Evolutionary conservation across 1,140 invertebrate species (phyloP).

Genomic region (Psilanteris sp.): DNA sequence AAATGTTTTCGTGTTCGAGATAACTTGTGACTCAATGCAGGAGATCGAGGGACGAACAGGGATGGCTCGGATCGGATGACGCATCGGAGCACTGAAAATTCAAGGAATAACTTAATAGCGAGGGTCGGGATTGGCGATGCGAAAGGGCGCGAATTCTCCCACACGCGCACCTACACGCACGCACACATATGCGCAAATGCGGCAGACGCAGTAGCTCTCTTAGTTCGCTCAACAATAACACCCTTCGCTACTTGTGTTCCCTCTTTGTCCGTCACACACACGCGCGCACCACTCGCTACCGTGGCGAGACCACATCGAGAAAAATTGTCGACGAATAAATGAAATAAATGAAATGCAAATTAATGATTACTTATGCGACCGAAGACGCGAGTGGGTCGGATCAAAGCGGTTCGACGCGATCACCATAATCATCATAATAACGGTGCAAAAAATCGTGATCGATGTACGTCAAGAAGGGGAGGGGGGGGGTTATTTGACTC

Average conservation of each 20-base stretch:
- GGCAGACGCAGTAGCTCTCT: conserved; percentile 7
- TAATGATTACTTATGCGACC: no score
- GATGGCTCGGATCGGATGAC: conserved; percentile 32
- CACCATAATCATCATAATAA: no score
- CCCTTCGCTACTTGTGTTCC: conserved; percentile 15
- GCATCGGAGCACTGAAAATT: conserved; percentile 39
- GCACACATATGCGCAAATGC: conserved; percentile 22
- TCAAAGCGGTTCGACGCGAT: no score
- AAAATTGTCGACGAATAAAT: no score
- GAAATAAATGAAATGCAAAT: no score
- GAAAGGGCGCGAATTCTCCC: conserved; percentile 24
- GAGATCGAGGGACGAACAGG: conserved; percentile 26
- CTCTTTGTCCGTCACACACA: no score
- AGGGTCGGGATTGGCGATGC: conserved; percentile 21
- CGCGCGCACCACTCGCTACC: no score
- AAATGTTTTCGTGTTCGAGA: conserved; percentile 34
- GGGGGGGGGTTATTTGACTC: no score
- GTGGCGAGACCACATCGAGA: no score
- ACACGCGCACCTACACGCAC: conserved; percentile 16
- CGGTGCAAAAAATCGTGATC: no score
- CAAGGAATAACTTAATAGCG: conserved; percentile 37
- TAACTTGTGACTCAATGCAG: conserved; percentile 28
- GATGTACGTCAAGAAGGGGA: no score
- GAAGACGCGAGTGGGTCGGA: no score
- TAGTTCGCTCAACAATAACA: conserved; percentile 16